Percentiles rank a stretch among this genome's conserved stretches.
Conservation (phyloP, 2,113 vertebrate species). For the Eublepharis macularius region DNA sequence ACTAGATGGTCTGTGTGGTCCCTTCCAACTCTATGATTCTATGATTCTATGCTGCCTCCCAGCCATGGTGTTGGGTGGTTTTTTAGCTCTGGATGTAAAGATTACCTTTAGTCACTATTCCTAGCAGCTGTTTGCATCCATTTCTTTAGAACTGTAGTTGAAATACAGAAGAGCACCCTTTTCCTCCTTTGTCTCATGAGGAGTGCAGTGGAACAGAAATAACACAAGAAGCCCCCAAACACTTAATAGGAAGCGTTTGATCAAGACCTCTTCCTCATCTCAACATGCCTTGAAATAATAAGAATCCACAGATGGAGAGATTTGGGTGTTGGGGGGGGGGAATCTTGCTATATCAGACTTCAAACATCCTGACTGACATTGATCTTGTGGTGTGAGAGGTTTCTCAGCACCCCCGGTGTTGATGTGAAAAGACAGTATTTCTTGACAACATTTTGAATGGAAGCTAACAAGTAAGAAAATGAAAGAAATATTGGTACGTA, state of each 20-base stretch:
- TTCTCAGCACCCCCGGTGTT: not conserved
- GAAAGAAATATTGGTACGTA: not conserved
- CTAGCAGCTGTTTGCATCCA: too few species aligned
- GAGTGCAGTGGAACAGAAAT: not conserved
- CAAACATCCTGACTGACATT: not conserved
- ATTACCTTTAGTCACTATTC: too few species aligned
- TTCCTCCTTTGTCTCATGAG: not conserved
- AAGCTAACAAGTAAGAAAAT: conserved; percentile 3
- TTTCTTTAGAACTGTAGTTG: not conserved
- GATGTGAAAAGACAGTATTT: not conserved
- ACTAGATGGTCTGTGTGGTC: too few species aligned
- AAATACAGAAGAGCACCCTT: not conserved
- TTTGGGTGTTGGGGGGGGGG: not conserved
- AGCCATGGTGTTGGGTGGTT: too few species aligned
- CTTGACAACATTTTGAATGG: not conserved
- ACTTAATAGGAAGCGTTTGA: not conserved
- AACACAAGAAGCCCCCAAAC: not conserved
- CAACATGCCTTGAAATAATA: not conserved
- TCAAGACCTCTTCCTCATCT: not conserved
- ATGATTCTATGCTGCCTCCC: too few species aligned
- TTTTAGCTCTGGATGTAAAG: too few species aligned
- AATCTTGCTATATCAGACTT: not conserved
- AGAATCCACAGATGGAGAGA: not conserved
- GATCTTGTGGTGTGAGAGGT: not conserved
- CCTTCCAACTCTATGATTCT: too few species aligned